Conservation (phyloP, 2,797 vertebrate species). For the Chromis chromis region DNA sequence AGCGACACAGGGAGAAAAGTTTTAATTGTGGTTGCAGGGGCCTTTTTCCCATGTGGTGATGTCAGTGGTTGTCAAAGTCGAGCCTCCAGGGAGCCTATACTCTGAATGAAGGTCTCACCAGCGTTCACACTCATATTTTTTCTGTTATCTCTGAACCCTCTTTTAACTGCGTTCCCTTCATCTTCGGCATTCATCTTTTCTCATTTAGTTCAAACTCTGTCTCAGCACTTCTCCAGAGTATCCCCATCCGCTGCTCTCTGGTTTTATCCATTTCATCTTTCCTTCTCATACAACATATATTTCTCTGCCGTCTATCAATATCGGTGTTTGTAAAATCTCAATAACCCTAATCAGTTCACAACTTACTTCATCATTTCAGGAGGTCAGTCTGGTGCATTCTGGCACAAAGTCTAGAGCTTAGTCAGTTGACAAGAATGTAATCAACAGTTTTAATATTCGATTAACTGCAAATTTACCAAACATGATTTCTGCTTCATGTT, state of each 20-base stretch:
- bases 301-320: conserved; percentile 35
- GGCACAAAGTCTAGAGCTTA: not conserved
- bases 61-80: conserved; percentile 69
- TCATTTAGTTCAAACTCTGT: conserved; percentile 60
- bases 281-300: conserved; percentile 14
- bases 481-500: not conserved
- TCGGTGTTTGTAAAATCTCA: conserved; percentile 29
- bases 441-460: too few species aligned
- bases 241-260: conserved; percentile 35
- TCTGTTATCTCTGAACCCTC: conserved; percentile 38
- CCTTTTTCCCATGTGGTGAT: conserved; percentile 67
- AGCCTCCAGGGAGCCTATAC: conserved; percentile 57
- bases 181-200: conserved; percentile 66
- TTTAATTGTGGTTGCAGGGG: conserved; percentile 80
- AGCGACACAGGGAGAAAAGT: conserved; percentile 53
- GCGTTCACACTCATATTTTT: conserved; percentile 42
- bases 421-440: not conserved
- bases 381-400: not conserved
- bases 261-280: conserved; percentile 53
- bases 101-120: conserved; percentile 55
- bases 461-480: too few species aligned
- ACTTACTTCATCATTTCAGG: conserved; percentile 1
- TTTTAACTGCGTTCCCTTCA: conserved; percentile 63
- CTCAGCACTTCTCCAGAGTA: conserved; percentile 43
- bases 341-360: not conserved